Evolutionary conservation across 2,888 invertebrate genomes (phyloP).

Genomic region (Drosophila macrospina): DNA sequence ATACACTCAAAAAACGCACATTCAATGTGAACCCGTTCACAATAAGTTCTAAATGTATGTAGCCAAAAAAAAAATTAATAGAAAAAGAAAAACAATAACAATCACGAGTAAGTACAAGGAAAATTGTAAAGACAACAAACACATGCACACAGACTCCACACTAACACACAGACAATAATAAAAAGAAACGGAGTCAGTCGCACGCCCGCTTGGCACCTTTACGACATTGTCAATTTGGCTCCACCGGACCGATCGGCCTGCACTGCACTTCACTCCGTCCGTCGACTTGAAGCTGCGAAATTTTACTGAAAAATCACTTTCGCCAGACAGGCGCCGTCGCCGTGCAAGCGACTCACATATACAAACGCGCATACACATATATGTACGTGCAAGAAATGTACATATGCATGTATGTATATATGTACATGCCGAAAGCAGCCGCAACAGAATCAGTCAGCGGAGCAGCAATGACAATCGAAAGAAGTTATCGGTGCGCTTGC

Average conservation of each 20-base stretch:
- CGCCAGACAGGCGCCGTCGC: conserved; percentile 71
- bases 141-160: conserved; percentile 29
- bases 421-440: conserved; percentile 55
- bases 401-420: conserved; percentile 21
- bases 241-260: conserved; percentile 57
- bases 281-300: conserved; percentile 63
- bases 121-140: conserved; percentile 47
- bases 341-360: conserved; percentile 51
- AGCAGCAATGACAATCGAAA: conserved; percentile 58
- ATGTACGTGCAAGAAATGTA: conserved; percentile 9
- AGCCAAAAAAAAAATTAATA: conserved; percentile 20
- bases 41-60: conserved; percentile 40
- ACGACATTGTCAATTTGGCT: conserved; percentile 55
- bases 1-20: conserved; percentile 22
- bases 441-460: conserved; percentile 57
- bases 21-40: conserved; percentile 46
- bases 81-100: conserved; percentile 32
- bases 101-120: conserved; percentile 21
- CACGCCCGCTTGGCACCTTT: conserved; percentile 74
- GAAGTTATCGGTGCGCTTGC: conserved; percentile 56
- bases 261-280: conserved; percentile 46
- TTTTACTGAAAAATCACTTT: conserved; percentile 75
- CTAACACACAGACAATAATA: conserved; percentile 43
- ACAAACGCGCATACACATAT: conserved; percentile 13
- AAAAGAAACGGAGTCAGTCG: conserved; percentile 55